phyloP scores from a whole-genome alignment of 2,113 vertebrate genomes.

The Hyaena hyaena region DNA sequence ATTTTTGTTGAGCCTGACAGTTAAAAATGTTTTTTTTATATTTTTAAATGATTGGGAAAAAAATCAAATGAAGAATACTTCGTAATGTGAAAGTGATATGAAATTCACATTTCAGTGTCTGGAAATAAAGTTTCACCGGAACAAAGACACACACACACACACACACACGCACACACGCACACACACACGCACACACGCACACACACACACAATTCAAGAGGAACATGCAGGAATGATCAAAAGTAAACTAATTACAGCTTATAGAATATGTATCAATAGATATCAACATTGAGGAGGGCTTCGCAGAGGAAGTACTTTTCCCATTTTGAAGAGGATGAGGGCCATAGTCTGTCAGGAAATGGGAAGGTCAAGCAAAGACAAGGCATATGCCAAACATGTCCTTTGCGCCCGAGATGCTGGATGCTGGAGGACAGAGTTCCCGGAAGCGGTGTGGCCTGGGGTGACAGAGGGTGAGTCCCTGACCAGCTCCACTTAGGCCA shows the following conservation, averaged over 20 bases:
- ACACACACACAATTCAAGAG: background rate
- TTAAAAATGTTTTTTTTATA: background rate
- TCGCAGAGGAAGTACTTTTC: background rate
- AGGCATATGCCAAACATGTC: accelerated
- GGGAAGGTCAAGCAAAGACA: background rate
- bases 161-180: too few species aligned
- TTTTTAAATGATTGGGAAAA: background rate
- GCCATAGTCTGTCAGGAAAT: background rate
- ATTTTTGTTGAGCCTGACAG: background rate
- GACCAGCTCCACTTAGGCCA: accelerated
- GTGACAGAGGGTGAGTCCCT: too few species aligned
- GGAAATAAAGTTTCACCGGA: background rate
- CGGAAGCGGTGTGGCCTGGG: accelerated
- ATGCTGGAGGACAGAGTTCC: background rate
- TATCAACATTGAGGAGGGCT: background rate
- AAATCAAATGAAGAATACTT: background rate
- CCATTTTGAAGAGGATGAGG: background rate
- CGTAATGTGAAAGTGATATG: background rate
- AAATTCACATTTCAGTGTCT: background rate
- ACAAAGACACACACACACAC: background rate
- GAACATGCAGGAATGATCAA: background rate
- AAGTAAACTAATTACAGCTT: background rate
- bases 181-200: too few species aligned
- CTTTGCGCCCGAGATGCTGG: background rate
- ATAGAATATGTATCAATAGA: background rate